Conservation (phyloP, 1,140 invertebrate species). For the Achroia grisella region DNA sequence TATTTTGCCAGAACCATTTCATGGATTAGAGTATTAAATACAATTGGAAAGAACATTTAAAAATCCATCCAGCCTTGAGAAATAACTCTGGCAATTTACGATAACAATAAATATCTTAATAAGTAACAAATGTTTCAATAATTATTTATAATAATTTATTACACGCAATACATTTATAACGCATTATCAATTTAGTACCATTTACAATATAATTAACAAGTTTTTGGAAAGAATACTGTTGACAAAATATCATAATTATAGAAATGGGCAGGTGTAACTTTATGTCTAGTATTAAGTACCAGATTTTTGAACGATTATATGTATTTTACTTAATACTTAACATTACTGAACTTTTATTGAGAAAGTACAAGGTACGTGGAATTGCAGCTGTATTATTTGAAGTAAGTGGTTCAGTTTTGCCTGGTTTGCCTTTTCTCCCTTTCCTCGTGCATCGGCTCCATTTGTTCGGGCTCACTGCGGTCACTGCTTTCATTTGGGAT, state of each 20-base stretch:
- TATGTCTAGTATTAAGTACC: too few species aligned
- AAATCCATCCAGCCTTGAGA: conserved; percentile 54
- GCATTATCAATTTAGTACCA: not conserved
- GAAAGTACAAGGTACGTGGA: not conserved
- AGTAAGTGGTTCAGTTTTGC: conserved; percentile 9
- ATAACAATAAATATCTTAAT: not conserved
- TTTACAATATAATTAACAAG: conserved; percentile 2
- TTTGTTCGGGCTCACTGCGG: conserved; percentile 35
- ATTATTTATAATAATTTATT: not conserved
- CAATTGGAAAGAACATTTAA: conserved; percentile 5
- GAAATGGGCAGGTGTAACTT: not conserved
- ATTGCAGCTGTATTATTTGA: not conserved
- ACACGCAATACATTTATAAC: not conserved
- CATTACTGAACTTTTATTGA: too few species aligned
- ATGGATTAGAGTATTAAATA: conserved; percentile 27
- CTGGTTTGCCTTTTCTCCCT: conserved; percentile 38
- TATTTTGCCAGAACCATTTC: conserved; percentile 36
- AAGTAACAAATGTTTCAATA: not conserved
- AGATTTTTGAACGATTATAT: not conserved
- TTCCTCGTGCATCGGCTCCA: conserved; percentile 23
- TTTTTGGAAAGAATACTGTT: not conserved
- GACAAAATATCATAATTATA: not conserved
- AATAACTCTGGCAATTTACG: conserved; percentile 31
- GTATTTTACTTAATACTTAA: not conserved
- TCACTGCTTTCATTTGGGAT: conserved; percentile 24